These are phyloP conservation scores for Crocallis elinguaria DNA, from an alignment of 2,888 invertebrate species.

Conservation along the genomic window DNA sequence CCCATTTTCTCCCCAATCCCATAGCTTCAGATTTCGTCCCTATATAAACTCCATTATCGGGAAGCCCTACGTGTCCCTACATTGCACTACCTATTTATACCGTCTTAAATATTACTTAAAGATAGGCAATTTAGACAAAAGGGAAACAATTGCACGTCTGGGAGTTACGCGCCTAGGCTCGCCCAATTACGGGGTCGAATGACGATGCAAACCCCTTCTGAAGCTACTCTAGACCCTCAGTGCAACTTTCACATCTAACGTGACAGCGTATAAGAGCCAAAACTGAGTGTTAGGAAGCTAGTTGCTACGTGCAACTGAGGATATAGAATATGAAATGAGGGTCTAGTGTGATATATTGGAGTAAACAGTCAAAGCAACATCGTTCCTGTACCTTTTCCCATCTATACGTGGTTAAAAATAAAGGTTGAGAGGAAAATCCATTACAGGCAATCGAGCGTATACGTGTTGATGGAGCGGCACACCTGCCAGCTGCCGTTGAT, in stretches of 20 bases:
- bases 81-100: constrained; percentile 13
- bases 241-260: constrained; percentile 11
- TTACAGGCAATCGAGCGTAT: constrained; percentile 12
- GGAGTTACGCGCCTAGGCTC: constrained; percentile 25
- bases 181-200: constrained; percentile 30
- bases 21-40: constrained; percentile 16
- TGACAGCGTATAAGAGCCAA: constrained; percentile 4
- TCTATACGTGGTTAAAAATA: constrained; percentile 9
- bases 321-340: constrained; percentile 31
- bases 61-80: constrained; percentile 11
- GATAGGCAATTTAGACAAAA: constrained; percentile 39
- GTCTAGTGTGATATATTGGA: constrained; percentile 34
- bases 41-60: constrained; percentile 26
- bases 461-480: constrained; percentile 8
- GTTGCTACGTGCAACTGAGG: constrained; percentile 17
- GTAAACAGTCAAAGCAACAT: constrained; percentile 30
- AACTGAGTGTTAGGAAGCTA: constrained; percentile 3
- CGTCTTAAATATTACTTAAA: constrained; percentile 37
- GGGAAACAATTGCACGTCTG: constrained; percentile 36
- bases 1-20: constrained; percentile 2
- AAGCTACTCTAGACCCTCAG: constrained; percentile 7
- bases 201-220: constrained; percentile 25
- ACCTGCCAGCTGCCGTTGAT: neutral
- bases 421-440: constrained; percentile 18
- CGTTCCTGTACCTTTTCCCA: constrained; percentile 13